A percentile compares a stretch with the other conserved stretches of the same genome.
Conservation (phyloP, 2,113 vertebrate species). For the Sphyrna mokarran region DNA sequence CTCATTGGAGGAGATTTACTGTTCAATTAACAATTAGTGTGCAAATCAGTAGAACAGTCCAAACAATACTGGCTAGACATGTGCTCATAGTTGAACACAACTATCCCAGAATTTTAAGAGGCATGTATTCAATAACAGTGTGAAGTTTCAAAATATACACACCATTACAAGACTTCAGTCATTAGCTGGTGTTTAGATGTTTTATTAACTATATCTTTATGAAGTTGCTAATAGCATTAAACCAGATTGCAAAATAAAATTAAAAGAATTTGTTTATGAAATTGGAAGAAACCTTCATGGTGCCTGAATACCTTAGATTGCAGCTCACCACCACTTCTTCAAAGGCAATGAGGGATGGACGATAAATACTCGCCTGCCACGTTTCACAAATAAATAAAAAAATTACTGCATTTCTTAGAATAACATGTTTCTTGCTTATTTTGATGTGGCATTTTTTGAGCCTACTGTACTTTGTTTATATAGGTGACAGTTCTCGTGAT, state of each 20-base stretch:
- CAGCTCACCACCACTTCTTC: too few species aligned
- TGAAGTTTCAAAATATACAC: not conserved
- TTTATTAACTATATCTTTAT: not conserved
- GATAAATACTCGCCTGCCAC: too few species aligned
- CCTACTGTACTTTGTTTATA: not conserved
- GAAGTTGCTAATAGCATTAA: not conserved
- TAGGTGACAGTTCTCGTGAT: not conserved
- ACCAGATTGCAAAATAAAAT: not conserved
- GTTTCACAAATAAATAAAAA: too few species aligned
- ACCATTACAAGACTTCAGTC: not conserved
- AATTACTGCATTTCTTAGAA: not conserved
- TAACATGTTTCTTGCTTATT: not conserved
- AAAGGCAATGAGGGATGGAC: too few species aligned
- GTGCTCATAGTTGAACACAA: not conserved
- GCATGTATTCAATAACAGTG: not conserved
- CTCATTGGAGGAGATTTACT: not conserved
- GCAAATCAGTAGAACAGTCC: slow-evolving; percentile 17
- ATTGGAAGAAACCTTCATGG: not conserved
- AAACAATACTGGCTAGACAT: slow-evolving; percentile 1
- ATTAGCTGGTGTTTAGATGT: not conserved
- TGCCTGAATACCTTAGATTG: not conserved
- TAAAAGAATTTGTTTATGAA: not conserved
- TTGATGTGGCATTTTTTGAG: not conserved
- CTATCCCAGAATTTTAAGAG: not conserved
- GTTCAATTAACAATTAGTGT: slow-evolving; percentile 28